Conservation (phyloP, 1,140 invertebrate species). For the Forficula auricularia region DNA sequence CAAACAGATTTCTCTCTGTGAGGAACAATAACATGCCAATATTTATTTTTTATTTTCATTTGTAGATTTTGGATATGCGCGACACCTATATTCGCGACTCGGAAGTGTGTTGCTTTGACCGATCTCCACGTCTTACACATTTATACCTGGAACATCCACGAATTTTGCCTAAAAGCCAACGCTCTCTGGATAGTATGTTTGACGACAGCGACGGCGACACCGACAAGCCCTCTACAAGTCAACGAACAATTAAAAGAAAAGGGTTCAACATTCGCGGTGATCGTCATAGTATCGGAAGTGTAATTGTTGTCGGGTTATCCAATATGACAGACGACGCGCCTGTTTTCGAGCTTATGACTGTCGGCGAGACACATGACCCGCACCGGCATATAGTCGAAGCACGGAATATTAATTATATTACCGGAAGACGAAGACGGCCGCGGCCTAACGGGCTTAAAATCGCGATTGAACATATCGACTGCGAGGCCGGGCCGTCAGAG, state of each 20-base stretch:
- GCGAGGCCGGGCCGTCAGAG: too few species aligned
- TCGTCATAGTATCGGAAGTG: neutral
- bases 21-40: too few species aligned
- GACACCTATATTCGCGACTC: conserved; percentile 45
- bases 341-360: neutral
- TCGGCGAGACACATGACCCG: too few species aligned
- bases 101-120: conserved; percentile 46
- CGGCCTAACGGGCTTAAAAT: too few species aligned
- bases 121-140: conserved; percentile 36
- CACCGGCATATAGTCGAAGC: too few species aligned
- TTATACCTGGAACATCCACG: conserved; percentile 36
- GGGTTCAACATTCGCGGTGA: neutral
- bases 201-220: conserved; percentile 20
- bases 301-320: neutral
- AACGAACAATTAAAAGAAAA: too few species aligned
- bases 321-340: neutral
- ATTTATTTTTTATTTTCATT: conserved; percentile 9
- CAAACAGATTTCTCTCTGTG: too few species aligned
- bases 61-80: conserved; percentile 41
- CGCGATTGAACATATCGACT: too few species aligned
- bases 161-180: conserved; percentile 12
- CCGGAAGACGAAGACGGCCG: too few species aligned
- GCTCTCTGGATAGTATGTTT: conserved; percentile 4
- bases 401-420: too few species aligned
- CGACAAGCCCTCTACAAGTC: conserved; percentile 20